Evolutionary conservation across 2,113 vertebrate species (phyloP), one percentile per base, ranked within the genome.

Genomic region (Cinclus cinclus): DNA sequence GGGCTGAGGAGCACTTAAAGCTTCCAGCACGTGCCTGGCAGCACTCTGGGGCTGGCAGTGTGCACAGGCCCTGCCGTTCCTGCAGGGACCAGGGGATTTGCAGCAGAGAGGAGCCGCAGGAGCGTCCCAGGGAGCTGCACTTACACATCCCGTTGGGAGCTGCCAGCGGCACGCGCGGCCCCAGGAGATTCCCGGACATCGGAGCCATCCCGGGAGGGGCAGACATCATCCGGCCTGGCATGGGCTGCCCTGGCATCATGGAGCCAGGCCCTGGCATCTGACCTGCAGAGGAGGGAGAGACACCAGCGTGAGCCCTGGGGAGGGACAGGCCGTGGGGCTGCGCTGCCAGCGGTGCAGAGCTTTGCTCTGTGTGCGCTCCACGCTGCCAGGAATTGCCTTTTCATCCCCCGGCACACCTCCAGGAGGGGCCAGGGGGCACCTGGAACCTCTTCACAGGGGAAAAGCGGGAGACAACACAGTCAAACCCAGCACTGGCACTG

Each of bases 121-220:
- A 46, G 49, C 35, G 35, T 37, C 35, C 35, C 35, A 37, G 35
- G 35, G 8, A 27, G 50, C 14, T 28, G 9, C 35, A 98, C 99
- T 99, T 96, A 99, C 99, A 99, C 99, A 99, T 98, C 97, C 99
- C 99, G 2, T 99, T 99, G 11, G 98, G 98, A 33, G 99, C 98
- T 6, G 99, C 98, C 65, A 99, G 98, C 4, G 98, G 98, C 83
- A 98, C 98, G 4, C 98, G 98, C 18, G 99, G 98, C 52, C 99
- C 99, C 42, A 99, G 96, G 65, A 99, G 98, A 17, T 82, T 98
- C 27, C 97, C 97, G 4, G 97, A 22, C 92, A 98, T 96, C 0
- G 98, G 97, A 3, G 98, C 87, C 85, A 98, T 96, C 35, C 96
- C 97, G 4, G 98, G 97, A 0, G 97, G 91, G 2, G 97, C 55